Base-by-base conservation (phyloP, 2,888 invertebrate genomes). In the Standfussiana lucernea region DNA sequence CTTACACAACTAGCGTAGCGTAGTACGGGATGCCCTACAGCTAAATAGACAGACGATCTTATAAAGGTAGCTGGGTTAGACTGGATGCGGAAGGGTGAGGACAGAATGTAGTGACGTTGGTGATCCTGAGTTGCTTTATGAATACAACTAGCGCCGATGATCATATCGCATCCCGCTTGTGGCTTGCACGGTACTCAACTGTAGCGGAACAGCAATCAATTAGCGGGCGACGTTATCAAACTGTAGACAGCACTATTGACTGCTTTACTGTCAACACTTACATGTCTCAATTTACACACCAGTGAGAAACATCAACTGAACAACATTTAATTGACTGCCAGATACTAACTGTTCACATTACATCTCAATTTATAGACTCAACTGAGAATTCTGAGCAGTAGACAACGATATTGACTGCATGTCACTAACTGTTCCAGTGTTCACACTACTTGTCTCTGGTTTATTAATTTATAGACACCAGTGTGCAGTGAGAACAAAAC, bases 121-220 rank as follows among this genome's bases (percentile, higher is more conserved):
- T 13, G n/a, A 53, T n/a, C 5, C 11, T n/a, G 53, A 53, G 53
- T 11, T n/a, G 53, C 53, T 53, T 53, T n/a, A 2, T n/a, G n/a
- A 13, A n/a, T 53, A n/a, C 32, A 32, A 59, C 2, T 32, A 35
- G 61, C 35, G n/a, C 13, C 18, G n/a, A 7, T 62, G 62, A 21
- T 5, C 65, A 28, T 5, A 6, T 68, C 71, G 47, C 71, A 6
- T 2, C 53, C 7, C 62, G 45, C 66, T 67, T 11, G 21, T 76
- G 13, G 8, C 67, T 70, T 64, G 75, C 32, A 24, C 59, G 11
- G 21, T 7, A 18, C 15, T 28, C 56, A 64, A 61, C 62, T 78
- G 66, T 77, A 89, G 88, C 88, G 86, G 88, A 76, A 87, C 64
- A 61, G 66, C 88, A 77, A 83, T 89, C 83, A 80, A 87, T 89